Conservation (phyloP, 2,888 invertebrate genomes). For the Rotaria sp. region DNA sequence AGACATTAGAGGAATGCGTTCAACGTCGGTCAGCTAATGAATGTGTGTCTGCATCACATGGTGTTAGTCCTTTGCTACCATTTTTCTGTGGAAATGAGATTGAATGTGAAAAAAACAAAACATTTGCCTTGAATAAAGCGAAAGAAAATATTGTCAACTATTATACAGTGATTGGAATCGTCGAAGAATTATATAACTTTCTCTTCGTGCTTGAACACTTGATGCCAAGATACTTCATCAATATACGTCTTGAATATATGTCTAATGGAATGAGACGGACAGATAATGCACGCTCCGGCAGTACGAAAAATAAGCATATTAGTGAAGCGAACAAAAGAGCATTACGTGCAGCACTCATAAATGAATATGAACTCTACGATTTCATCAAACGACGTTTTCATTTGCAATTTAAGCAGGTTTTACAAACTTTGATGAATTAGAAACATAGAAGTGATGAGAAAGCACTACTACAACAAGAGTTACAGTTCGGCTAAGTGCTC, state of each 20-base stretch:
- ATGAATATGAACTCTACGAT: background rate
- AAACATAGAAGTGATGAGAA: no score
- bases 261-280: no score
- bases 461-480: no score
- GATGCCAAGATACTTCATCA: no score
- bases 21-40: background rate
- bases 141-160: background rate
- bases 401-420: background rate
- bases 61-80: background rate
- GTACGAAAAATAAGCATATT: background rate
- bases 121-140: background rate
- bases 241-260: no score
- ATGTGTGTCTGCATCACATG: background rate
- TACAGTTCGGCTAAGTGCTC: no score
- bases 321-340: background rate
- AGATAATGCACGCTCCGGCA: background rate
- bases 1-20: background rate
- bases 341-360: background rate
- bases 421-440: background rate
- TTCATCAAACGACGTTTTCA: background rate
- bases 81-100: background rate
- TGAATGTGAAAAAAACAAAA: background rate
- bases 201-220: background rate
- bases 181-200: background rate
- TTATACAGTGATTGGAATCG: background rate